Evolutionary conservation across 1,140 invertebrate genomes (phyloP).

Genomic region (Argopecten irradians): DNA sequence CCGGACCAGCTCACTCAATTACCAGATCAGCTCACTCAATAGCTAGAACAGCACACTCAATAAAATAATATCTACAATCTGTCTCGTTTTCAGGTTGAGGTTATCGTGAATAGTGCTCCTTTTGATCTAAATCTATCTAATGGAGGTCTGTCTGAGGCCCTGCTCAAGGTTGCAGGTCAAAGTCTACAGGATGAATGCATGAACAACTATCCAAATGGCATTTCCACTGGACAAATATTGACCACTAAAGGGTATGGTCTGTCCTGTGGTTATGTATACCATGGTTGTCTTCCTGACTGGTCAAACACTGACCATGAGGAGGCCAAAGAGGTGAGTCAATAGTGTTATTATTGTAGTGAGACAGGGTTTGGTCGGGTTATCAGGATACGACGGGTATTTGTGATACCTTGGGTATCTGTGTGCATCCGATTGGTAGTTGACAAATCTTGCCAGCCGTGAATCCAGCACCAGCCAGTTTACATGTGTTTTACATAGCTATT

Average conservation of each 20-base stretch:
- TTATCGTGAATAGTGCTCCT: conserved; percentile 35
- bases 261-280: conserved; percentile 45
- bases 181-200: conserved; percentile 31
- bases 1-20: too few species aligned
- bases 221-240: conserved; percentile 34
- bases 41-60: too few species aligned
- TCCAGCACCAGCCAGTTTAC: too few species aligned
- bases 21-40: too few species aligned
- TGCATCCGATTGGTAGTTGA: too few species aligned
- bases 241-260: conserved; percentile 42
- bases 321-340: neutral
- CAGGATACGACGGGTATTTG: too few species aligned
- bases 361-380: too few species aligned
- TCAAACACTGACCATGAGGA: neutral
- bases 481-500: too few species aligned
- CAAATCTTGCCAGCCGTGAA: too few species aligned
- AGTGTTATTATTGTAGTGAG: too few species aligned
- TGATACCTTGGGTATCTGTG: too few species aligned
- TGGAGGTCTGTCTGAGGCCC: conserved; percentile 23
- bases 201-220: conserved; percentile 32
- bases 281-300: conserved; percentile 34
- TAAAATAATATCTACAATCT: too few species aligned
- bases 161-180: conserved; percentile 27
- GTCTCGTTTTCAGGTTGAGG: conserved; percentile 38
- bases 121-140: conserved; percentile 26